Evolutionary conservation across 2,888 invertebrate genomes (phyloP).

Genomic region (Oscheius sp.): DNA sequence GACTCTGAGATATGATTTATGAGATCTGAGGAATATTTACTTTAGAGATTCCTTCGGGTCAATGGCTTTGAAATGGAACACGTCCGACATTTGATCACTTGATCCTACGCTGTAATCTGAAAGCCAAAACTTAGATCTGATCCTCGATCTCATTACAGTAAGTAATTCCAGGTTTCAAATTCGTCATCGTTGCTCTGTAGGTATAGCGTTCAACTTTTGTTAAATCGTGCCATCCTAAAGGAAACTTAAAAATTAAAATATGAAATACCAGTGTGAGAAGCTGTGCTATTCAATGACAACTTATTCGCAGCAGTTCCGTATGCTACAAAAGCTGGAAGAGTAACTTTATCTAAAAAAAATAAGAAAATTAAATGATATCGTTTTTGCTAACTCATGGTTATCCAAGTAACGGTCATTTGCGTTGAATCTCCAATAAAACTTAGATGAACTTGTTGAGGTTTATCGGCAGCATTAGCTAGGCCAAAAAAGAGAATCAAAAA

Average conservation of each 20-base stretch:
- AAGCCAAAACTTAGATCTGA: no score
- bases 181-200: constrained; percentile 5
- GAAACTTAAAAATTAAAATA: no score
- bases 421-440: constrained; percentile 34
- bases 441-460: constrained; percentile 45
- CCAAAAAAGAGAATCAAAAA: background rate
- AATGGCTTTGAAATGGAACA: constrained; percentile 53
- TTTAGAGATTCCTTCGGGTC: constrained; percentile 46
- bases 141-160: no score
- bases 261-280: background rate
- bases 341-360: constrained; percentile 2
- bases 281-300: background rate
- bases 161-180: constrained; percentile 32
- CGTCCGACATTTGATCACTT: constrained; percentile 46
- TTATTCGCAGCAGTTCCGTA: constrained; percentile 16
- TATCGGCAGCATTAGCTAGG: background rate
- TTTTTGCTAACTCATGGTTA: constrained; percentile 46
- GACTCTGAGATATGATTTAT: no score
- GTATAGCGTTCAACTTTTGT: constrained; percentile 1
- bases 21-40: no score
- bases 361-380: background rate
- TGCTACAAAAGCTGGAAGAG: background rate
- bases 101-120: constrained; percentile 63
- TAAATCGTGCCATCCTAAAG: no score
- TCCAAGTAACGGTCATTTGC: constrained; percentile 49